A percentile compares a stretch with the other conserved stretches of the same genome.
These are phyloP conservation scores for Xestobium rufovillosum DNA, from an alignment of 2,888 invertebrate genomes.

Conservation along the genomic window DNA sequence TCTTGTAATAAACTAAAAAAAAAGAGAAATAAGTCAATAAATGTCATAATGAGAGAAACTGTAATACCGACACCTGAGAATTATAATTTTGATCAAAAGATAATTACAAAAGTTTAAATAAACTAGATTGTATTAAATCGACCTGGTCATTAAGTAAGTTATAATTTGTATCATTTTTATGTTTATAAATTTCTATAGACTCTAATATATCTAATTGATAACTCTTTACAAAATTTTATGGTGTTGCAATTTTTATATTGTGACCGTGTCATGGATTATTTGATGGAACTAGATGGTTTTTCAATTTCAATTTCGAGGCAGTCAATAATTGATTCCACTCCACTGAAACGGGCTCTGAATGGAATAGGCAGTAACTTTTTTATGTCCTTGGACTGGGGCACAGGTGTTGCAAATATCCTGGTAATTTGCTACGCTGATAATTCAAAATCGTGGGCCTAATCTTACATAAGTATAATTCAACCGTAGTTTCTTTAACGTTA, in stretches of 20 bases:
- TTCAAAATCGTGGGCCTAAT: constrained; percentile 1
- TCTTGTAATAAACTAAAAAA: too few relatives aligned
- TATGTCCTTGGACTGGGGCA: constrained; percentile 4
- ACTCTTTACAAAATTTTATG: constrained; percentile 23
- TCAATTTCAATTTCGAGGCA: constrained; percentile 37
- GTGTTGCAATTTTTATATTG: constrained; percentile 29
- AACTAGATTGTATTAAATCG: too few relatives aligned
- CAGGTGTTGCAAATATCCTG: not conserved
- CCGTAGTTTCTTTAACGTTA: not conserved
- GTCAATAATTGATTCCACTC: constrained; percentile 34
- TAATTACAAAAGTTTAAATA: too few relatives aligned
- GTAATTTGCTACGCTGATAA: not conserved
- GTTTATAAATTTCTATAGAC: too few relatives aligned
- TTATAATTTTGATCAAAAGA: too few relatives aligned
- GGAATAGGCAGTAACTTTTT: constrained; percentile 20
- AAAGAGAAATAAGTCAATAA: too few relatives aligned
- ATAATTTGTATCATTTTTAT: too few relatives aligned
- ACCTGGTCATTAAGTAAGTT: too few relatives aligned
- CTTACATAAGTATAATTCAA: not conserved
- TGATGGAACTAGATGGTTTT: constrained; percentile 31
- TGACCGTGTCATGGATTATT: constrained; percentile 35
- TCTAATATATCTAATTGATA: too few relatives aligned
- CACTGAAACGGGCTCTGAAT: constrained; percentile 21
- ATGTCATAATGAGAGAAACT: too few relatives aligned
- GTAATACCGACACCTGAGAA: too few relatives aligned